phyloP scores from a whole-genome alignment of 1,140 invertebrate genomes.

The Parapsyche elsis region DNA sequence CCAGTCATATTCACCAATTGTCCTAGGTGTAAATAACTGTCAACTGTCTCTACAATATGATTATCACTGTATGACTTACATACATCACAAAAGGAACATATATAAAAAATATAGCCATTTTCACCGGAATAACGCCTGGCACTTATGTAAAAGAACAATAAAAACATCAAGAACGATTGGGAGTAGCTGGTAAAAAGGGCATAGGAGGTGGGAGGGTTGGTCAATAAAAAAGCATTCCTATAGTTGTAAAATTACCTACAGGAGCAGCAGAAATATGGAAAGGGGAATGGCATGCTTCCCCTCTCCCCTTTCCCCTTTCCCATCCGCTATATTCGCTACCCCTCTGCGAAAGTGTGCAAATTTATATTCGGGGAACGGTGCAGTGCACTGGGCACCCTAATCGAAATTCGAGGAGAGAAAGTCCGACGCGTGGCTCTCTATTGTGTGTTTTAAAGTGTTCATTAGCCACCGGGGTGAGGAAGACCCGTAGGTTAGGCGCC shows the following conservation, averaged over 20 bases:
- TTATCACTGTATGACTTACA: no score
- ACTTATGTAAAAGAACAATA: neutral
- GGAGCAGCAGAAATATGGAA: neutral
- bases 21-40: no score
- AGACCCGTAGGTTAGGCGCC: neutral
- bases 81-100: no score
- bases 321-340: no score
- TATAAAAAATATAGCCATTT: neutral
- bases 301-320: no score
- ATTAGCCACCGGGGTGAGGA: neutral
- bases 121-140: neutral
- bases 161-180: neutral
- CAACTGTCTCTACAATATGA: no score
- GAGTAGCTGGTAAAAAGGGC: neutral
- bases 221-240: constrained; percentile 52
- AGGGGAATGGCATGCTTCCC: neutral
- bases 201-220: constrained; percentile 28
- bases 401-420: constrained; percentile 3
- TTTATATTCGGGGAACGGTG: constrained; percentile 28
- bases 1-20: no score
- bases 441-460: constrained; percentile 36
- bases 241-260: constrained; percentile 52
- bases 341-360: constrained; percentile 30
- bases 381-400: neutral
- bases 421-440: constrained; percentile 35